phyloP scores from a whole-genome alignment of 1,140 invertebrate species.

The Drosophila fuyamai region DNA sequence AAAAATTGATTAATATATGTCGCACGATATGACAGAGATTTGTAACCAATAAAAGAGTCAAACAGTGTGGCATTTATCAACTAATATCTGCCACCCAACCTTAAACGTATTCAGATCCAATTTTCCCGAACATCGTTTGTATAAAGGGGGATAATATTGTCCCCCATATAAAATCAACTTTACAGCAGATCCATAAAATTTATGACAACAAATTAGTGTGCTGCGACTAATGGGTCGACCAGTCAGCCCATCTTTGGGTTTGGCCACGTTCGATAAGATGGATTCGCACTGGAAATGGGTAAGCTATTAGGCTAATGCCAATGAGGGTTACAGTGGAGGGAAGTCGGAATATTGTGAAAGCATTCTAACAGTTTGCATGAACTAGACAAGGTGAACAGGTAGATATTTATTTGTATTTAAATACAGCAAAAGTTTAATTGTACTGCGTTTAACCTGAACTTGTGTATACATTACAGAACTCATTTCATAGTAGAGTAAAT shows the following conservation, averaged over 20 bases:
- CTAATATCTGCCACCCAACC: background rate
- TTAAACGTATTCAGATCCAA: slow-evolving; percentile 11
- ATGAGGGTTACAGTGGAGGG: slow-evolving; percentile 9
- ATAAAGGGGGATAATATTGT: slow-evolving; percentile 17
- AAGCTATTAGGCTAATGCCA: slow-evolving; percentile 25
- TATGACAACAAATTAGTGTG: slow-evolving; percentile 64
- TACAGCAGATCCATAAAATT: slow-evolving; percentile 61
- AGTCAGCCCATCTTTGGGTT: slow-evolving; percentile 4
- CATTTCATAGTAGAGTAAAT: background rate
- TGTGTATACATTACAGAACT: too few species aligned
- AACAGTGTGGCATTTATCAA: slow-evolving; percentile 3
- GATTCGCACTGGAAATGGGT: slow-evolving; percentile 18
- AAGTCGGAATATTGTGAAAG: background rate
- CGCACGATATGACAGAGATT: slow-evolving; percentile 14
- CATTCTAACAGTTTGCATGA: background rate
- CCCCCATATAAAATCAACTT: slow-evolving; percentile 30
- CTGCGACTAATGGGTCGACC: slow-evolving; percentile 25
- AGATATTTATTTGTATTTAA: too few species aligned
- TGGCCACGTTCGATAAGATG: slow-evolving; percentile 8
- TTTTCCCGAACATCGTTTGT: background rate
- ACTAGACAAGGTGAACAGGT: too few species aligned
- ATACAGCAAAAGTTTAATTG: too few species aligned
- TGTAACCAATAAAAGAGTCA: slow-evolving; percentile 19
- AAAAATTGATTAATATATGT: slow-evolving; percentile 16
- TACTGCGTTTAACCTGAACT: too few species aligned